phyloP scores from a whole-genome alignment of 2,113 vertebrate genomes.

The Tyto alba region DNA sequence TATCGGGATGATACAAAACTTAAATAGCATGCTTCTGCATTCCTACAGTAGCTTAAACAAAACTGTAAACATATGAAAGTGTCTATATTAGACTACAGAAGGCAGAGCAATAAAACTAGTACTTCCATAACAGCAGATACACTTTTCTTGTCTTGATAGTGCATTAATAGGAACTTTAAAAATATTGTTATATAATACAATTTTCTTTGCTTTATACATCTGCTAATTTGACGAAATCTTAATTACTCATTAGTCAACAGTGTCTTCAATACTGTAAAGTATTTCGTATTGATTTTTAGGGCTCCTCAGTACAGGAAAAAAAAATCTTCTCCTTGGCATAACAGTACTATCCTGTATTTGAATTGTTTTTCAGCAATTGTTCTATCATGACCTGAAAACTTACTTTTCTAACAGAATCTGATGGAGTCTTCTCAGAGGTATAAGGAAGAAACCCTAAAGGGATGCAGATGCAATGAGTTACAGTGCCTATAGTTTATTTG shows the following conservation, averaged over 20 bases:
- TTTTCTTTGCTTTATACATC: slow-evolving; percentile 8
- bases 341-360: not conserved
- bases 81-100: slow-evolving; percentile 13
- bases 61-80: slow-evolving; percentile 16
- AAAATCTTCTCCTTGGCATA: not conserved
- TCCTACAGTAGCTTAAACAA: slow-evolving; percentile 41
- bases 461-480: not conserved
- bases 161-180: not conserved
- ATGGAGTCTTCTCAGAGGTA: not conserved
- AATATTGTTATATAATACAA: not conserved
- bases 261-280: not conserved
- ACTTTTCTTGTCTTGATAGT: not conserved
- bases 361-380: not conserved
- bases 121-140: not conserved
- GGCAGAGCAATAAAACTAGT: slow-evolving; percentile 28
- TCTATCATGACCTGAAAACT: not conserved
- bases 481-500: not conserved
- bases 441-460: not conserved
- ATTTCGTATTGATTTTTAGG: not conserved
- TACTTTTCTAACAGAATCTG: not conserved
- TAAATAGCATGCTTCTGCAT: slow-evolving; percentile 48
- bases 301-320: not conserved
- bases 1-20: slow-evolving; percentile 41
- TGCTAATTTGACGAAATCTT: not conserved
- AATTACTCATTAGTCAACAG: not conserved